These are phyloP conservation scores for Vulpes lagopus DNA, from an alignment of 2,113 vertebrate species.

Conservation along the genomic window DNA sequence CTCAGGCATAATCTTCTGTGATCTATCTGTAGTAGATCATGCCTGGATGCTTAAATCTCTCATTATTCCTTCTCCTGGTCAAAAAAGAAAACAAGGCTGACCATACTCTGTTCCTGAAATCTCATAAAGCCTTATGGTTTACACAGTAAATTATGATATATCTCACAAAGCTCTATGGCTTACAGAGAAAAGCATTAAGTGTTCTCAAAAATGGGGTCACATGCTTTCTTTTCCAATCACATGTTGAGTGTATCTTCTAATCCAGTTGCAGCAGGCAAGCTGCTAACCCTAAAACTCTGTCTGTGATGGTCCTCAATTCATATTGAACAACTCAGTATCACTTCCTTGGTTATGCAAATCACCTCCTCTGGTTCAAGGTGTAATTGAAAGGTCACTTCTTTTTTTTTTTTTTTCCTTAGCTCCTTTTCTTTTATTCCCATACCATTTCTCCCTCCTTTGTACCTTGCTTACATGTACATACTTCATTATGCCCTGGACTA, in stretches of 20 bases:
- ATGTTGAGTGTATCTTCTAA: neutral
- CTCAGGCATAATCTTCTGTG: neutral
- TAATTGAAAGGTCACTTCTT: neutral
- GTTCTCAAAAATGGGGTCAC: neutral
- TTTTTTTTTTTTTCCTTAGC: neutral
- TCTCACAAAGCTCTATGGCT: neutral
- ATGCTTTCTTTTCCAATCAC: neutral
- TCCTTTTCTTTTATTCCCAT: neutral
- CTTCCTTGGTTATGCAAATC: neutral
- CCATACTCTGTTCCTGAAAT: constrained; percentile 16
- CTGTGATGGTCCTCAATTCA: neutral
- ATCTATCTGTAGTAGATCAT: constrained; percentile 35
- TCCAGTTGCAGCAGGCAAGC: neutral
- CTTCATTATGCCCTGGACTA: neutral
- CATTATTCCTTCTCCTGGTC: constrained; percentile 31
- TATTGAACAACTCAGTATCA: neutral
- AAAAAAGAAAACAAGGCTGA: neutral
- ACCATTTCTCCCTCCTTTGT: neutral
- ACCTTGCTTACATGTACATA: neutral
- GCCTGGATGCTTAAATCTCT: neutral
- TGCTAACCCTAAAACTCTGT: neutral
- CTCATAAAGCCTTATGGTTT: neutral
- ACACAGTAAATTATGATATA: neutral
- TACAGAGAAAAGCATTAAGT: neutral
- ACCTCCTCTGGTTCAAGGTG: neutral